Evolutionary conservation across 2,888 invertebrate genomes (phyloP), one percentile per base, ranked within the genome.

Genomic region (Molanna angustata): DNA sequence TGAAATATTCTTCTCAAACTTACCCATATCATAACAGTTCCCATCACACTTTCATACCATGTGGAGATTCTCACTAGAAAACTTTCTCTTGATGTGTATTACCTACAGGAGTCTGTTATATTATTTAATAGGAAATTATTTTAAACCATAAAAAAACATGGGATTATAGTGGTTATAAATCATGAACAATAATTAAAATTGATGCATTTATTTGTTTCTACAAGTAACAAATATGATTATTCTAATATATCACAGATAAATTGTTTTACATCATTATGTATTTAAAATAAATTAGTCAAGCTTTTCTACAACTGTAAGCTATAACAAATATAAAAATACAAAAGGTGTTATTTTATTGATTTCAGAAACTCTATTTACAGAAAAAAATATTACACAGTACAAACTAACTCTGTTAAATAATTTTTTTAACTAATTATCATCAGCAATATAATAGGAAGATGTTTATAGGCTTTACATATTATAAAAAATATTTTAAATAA

Each of bases 171-270:
- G n/a, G n/a, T n/a, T n/a, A n/a, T n/a, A n/a, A n/a, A n/a, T n/a
- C n/a, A n/a, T n/a, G n/a, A n/a, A n/a, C n/a, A 27, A 7, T 27
- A 6, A 27, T 27, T 11, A 27, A 27, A 27, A 27, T 27, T 7
- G 27, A 27, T 27, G 27, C 27, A 27, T 51, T 53, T 49, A 49
- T 51, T 51, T 40, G 20, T 52, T 50, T 44, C 54, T 52, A 43
- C 49, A 47, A 47, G 31, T 55, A 58, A 55, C 54, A 55, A 37
- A 19, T 45, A 52, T 35, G 37, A 47, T 40, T 49, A 49, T 40
- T 45, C 22, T 55, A 40, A 20, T 58, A 53, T 58, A 56, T 56
- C 58, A 58, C 58, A 58, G 58, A 58, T 54, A 51, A 58, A 53
- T 50, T 41, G 41, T 47, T 48, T 33, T 27, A 40, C 13, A 42